Conservation (phyloP, 2,113 vertebrate genomes). For the Nothocercus nigrocapillus region DNA sequence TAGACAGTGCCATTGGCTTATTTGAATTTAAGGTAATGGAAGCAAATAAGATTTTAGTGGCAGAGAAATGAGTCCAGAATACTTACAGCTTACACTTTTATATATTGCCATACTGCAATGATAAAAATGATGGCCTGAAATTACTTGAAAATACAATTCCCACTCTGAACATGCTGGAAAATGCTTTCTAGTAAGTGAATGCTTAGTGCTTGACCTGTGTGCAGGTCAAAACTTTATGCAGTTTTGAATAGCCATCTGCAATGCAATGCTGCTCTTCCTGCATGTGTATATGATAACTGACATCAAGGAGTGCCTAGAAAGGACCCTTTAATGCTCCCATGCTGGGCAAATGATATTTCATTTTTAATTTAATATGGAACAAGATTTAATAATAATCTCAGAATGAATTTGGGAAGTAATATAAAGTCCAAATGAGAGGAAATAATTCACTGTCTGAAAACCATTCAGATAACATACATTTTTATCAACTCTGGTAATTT, state of each 20-base stretch:
- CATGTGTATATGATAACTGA: background rate
- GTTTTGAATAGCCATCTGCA: conserved; percentile 8
- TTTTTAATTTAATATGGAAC: conserved; percentile 50
- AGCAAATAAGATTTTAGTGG: conserved; percentile 51
- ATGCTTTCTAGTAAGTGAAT: conserved; percentile 12
- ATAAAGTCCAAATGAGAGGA: conserved; percentile 27
- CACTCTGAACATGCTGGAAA: conserved; percentile 11
- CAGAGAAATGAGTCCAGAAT: conserved; percentile 47
- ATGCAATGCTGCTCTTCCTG: background rate
- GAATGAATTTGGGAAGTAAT: conserved; percentile 35
- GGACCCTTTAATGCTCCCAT: conserved; percentile 29
- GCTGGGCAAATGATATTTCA: conserved; percentile 14
- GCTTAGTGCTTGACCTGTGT: conserved; percentile 43
- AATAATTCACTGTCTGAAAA: conserved; percentile 6
- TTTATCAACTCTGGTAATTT: conserved; percentile 46
- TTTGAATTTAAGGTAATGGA: conserved; percentile 64
- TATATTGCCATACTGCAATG: conserved; percentile 11
- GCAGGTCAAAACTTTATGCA: background rate
- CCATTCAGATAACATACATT: background rate
- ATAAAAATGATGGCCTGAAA: conserved; percentile 57
- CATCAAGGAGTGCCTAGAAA: background rate
- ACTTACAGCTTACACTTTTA: conserved; percentile 33
- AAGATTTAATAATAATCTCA: conserved; percentile 33
- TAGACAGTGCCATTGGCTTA: background rate
- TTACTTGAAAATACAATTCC: conserved; percentile 56